A percentile compares a stretch with the other conserved stretches of the same genome.
Conservation (phyloP, 2,888 invertebrate genomes). For the Eristalinus aeneus region DNA sequence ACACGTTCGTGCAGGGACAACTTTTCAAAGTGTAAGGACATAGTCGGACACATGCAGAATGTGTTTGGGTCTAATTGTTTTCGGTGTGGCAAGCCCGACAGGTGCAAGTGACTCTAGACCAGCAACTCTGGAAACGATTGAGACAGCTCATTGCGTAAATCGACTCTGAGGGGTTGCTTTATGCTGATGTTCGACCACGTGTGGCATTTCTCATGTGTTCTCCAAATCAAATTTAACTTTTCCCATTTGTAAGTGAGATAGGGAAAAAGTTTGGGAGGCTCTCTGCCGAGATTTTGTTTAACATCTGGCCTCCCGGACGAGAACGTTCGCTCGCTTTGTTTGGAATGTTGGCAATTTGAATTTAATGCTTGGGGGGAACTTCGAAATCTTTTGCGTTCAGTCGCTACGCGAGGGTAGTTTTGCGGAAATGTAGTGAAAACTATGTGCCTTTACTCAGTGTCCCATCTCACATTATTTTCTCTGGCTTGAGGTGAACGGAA, state of each 20-base stretch:
- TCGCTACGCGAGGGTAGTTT: neutral
- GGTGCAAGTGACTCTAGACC: neutral
- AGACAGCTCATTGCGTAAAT: too few species aligned
- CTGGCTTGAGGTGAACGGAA: too few species aligned
- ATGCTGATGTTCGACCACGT: neutral
- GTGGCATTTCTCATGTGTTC: neutral
- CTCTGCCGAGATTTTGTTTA: neutral
- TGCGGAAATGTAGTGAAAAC: neutral
- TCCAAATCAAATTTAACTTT: slow-evolving; percentile 16
- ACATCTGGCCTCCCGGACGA: neutral
- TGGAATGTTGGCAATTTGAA: neutral
- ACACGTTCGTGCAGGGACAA: neutral
- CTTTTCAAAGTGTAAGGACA: too few species aligned
- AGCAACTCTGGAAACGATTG: neutral
- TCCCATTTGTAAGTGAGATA: neutral
- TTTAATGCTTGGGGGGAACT: neutral
- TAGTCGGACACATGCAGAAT: neutral
- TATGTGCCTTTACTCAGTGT: neutral
- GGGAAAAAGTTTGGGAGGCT: neutral
- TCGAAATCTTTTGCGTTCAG: neutral
- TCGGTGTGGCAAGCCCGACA: neutral
- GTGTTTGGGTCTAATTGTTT: neutral
- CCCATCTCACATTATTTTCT: too few species aligned
- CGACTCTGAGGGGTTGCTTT: neutral
- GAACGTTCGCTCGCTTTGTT: neutral